Evolutionary conservation across 2,113 vertebrate species (phyloP).

Genomic region (Ameiurus melas): DNA sequence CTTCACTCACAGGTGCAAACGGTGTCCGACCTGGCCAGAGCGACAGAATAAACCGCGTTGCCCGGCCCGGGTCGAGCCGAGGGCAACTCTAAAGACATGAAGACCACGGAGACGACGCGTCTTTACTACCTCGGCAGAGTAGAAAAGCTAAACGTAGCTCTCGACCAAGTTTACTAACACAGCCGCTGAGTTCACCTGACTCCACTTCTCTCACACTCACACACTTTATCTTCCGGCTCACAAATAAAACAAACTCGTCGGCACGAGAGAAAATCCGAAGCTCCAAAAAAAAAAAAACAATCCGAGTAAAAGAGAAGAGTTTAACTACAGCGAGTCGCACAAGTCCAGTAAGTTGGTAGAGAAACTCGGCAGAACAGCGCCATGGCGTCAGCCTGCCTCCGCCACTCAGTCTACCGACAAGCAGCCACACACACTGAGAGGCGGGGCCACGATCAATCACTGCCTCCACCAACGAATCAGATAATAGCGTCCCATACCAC

Average conservation of each 20-base stretch:
- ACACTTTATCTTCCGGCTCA: not conserved
- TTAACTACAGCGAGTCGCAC: not conserved
- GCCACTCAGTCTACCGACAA: not conserved
- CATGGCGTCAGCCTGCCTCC: conserved; percentile 32
- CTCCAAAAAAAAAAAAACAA: too few species aligned
- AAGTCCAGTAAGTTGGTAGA: conserved; percentile 1
- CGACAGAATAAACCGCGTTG: conserved; percentile 4
- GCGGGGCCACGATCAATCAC: conserved; percentile 3
- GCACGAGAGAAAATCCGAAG: not conserved
- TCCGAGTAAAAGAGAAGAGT: not conserved
- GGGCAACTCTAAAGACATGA: too few species aligned
- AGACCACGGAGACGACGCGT: too few species aligned
- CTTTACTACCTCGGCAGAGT: not conserved
- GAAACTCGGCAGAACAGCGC: conserved; percentile 5
- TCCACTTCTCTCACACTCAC: not conserved
- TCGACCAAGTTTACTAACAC: conserved; percentile 5
- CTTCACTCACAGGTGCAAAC: conserved; percentile 41
- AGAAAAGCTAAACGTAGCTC: not conserved
- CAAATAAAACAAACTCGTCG: not conserved
- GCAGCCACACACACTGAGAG: not conserved
- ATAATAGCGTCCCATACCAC: too few species aligned
- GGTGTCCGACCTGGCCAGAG: conserved; percentile 19
- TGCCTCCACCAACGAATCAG: not conserved
- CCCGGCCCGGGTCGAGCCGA: not conserved
- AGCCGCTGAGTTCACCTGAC: not conserved